phyloP scores from a whole-genome alignment of 2,888 invertebrate genomes.

The Eilema caniola region DNA sequence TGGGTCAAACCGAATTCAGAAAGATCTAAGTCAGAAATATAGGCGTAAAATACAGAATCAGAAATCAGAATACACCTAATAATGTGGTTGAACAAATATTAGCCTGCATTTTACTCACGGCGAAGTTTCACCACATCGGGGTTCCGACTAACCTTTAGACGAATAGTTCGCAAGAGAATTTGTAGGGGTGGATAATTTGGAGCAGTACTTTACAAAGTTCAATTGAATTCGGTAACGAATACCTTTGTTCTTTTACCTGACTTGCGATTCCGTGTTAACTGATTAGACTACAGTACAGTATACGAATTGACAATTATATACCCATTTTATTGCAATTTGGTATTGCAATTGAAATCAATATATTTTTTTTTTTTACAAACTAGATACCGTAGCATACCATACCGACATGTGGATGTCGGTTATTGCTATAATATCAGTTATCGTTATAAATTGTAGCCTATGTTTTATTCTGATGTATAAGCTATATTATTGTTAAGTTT shows the following conservation, averaged over 20 bases:
- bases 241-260: background rate
- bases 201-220: background rate
- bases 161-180: conserved; percentile 4
- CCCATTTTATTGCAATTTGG: too few species aligned
- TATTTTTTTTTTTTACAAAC: too few species aligned
- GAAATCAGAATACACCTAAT: background rate
- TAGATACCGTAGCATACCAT: too few species aligned
- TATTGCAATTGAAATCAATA: too few species aligned
- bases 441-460: too few species aligned
- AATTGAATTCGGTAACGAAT: background rate
- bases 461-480: too few species aligned
- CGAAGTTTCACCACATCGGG: background rate
- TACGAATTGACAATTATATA: background rate
- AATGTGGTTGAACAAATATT: conserved; percentile 1
- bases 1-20: too few species aligned
- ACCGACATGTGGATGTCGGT: too few species aligned
- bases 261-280: background rate
- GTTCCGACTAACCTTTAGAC: background rate
- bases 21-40: too few species aligned
- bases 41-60: too few species aligned
- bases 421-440: too few species aligned
- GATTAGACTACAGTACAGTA: background rate
- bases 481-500: too few species aligned
- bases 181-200: background rate
- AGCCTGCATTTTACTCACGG: background rate